Evolutionary conservation across 2,888 invertebrate species (phyloP).

Genomic region (Syrphus vitripennis): DNA sequence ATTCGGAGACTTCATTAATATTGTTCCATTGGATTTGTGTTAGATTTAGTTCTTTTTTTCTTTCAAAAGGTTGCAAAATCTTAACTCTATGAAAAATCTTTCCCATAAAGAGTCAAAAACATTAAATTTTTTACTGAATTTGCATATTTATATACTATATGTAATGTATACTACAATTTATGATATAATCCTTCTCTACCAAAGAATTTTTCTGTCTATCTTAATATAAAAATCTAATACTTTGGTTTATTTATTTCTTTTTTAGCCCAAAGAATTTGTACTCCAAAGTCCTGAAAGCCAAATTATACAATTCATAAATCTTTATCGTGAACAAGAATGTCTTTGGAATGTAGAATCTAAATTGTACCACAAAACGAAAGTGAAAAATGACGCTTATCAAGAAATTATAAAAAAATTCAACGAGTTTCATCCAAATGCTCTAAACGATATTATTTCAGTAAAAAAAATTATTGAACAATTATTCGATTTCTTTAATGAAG

Average conservation of each 20-base stretch:
- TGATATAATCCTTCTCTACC: too few relatives aligned
- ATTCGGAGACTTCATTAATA: too few relatives aligned
- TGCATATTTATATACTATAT: too few relatives aligned
- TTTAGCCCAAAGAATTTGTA: not conserved
- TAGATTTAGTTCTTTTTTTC: too few relatives aligned
- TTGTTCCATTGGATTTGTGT: too few relatives aligned
- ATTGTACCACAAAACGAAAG: not conserved
- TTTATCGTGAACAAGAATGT: slow-evolving; percentile 38
- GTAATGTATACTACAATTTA: too few relatives aligned
- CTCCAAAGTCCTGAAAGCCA: not conserved
- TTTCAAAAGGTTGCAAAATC: too few relatives aligned
- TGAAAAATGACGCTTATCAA: slow-evolving; percentile 17
- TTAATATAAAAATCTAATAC: too few relatives aligned
- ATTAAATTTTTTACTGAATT: too few relatives aligned
- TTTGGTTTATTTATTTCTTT: not conserved
- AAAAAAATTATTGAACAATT: not conserved
- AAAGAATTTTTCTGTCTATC: too few relatives aligned
- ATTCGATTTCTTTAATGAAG: not conserved
- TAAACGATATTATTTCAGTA: not conserved
- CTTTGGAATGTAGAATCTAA: slow-evolving; percentile 33
- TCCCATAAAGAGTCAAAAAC: too few relatives aligned
- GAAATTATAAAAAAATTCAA: not conserved
- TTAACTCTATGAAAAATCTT: too few relatives aligned
- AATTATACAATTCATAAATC: slow-evolving; percentile 25
- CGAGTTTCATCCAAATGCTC: not conserved